These are phyloP conservation scores for Drosophila ustulata DNA, from an alignment of 2,888 invertebrate species.

Conservation along the genomic window DNA sequence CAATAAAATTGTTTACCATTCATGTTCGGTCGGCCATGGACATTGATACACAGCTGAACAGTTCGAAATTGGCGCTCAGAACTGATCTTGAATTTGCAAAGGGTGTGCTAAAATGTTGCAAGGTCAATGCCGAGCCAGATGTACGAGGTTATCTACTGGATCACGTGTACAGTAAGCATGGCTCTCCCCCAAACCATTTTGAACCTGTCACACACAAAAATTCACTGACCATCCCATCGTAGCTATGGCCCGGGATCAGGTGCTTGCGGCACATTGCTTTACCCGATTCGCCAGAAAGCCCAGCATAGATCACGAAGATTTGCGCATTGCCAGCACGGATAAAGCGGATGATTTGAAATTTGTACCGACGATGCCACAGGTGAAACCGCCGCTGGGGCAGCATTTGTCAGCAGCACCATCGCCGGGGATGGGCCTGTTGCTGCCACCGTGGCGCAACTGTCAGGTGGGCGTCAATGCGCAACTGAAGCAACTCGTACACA, in stretches of 20 bases:
- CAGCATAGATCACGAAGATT: slow-evolving; percentile 27
- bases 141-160: slow-evolving; percentile 28
- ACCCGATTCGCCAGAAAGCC: slow-evolving; percentile 30
- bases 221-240: background rate
- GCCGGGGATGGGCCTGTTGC: slow-evolving; percentile 18
- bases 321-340: slow-evolving; percentile 15
- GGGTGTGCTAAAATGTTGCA: slow-evolving; percentile 1
- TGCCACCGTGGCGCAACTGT: slow-evolving; percentile 49
- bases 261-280: slow-evolving; percentile 33
- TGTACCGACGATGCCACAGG: background rate
- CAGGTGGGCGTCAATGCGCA: slow-evolving; percentile 41
- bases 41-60: background rate
- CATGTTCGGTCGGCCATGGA: background rate
- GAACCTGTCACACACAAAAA: background rate
- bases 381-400: slow-evolving; percentile 30
- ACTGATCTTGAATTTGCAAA: slow-evolving; percentile 22
- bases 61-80: background rate
- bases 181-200: background rate
- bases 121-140: background rate
- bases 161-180: slow-evolving; percentile 31
- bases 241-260: slow-evolving; percentile 34
- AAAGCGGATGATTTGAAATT: slow-evolving; percentile 31
- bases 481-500: slow-evolving; percentile 17
- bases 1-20: background rate
- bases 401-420: slow-evolving; percentile 13